Evolutionary conservation across 2,113 vertebrate species (phyloP).

Genomic region (Pelvicachromis taeniatus): DNA sequence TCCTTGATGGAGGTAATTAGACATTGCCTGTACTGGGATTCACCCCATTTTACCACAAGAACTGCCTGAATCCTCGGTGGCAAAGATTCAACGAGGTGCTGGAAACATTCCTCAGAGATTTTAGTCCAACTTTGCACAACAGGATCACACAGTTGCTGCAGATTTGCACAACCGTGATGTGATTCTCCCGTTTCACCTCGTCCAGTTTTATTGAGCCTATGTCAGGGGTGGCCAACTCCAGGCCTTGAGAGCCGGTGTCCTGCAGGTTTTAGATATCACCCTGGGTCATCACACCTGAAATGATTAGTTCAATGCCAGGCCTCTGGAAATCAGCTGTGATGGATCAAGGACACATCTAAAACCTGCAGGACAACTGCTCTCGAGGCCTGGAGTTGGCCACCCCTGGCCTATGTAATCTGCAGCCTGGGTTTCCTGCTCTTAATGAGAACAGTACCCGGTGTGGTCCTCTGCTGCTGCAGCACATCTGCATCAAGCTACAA

Average conservation of each 20-base stretch:
- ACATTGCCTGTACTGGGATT: background rate
- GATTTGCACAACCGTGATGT: background rate
- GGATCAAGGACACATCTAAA: too few species aligned
- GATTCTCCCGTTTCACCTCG: background rate
- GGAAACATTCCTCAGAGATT: background rate
- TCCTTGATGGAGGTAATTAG: background rate
- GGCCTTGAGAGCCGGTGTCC: too few species aligned
- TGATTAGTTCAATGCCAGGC: too few species aligned
- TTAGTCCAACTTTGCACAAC: too few species aligned
- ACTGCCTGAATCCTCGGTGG: background rate
- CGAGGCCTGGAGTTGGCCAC: too few species aligned
- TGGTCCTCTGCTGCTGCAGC: background rate
- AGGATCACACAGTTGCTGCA: background rate
- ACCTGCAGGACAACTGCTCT: too few species aligned
- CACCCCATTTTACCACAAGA: background rate
- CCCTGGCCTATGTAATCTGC: background rate
- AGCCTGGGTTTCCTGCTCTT: background rate
- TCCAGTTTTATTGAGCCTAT: background rate
- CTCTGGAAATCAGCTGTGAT: too few species aligned
- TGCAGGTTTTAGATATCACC: too few species aligned
- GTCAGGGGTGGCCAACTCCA: too few species aligned
- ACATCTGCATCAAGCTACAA: background rate
- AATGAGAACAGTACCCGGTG: background rate
- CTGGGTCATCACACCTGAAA: too few species aligned
- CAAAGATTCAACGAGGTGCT: too few species aligned